These are phyloP conservation scores for Cheilosia grossa DNA, from an alignment of 2,888 invertebrate genomes.

Conservation along the genomic window DNA sequence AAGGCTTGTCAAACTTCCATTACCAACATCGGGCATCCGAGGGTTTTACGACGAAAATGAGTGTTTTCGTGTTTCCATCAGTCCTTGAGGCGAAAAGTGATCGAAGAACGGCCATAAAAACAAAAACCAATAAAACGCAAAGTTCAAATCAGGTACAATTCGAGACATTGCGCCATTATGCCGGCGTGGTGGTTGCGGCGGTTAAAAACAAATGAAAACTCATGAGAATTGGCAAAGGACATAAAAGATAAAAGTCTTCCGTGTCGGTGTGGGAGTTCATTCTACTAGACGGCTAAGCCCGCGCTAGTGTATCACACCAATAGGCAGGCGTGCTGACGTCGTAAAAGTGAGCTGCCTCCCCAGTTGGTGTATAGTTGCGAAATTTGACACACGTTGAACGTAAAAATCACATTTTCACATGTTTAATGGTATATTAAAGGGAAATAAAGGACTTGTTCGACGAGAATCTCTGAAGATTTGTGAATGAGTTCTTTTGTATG, in stretches of 20 bases:
- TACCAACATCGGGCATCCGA: slow-evolving; percentile 68
- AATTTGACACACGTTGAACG: slow-evolving; percentile 58
- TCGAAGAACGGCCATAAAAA: slow-evolving; percentile 66
- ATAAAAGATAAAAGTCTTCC: slow-evolving; percentile 57
- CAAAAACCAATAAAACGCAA: slow-evolving; percentile 70
- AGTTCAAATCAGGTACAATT: slow-evolving; percentile 73
- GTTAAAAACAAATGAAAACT: slow-evolving; percentile 71
- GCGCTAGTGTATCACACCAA: slow-evolving; percentile 27
- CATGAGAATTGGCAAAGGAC: slow-evolving; percentile 70
- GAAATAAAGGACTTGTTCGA: slow-evolving; percentile 22
- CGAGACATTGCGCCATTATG: not conserved
- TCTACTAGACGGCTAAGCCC: slow-evolving; percentile 4
- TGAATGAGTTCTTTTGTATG: not conserved
- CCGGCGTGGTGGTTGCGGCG: not conserved
- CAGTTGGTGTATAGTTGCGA: slow-evolving; percentile 44
- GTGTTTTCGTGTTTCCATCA: slow-evolving; percentile 74
- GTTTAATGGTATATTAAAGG: slow-evolving; percentile 64
- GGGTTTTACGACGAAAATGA: slow-evolving; percentile 68
- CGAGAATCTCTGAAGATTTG: not conserved
- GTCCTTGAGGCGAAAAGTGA: slow-evolving; percentile 58
- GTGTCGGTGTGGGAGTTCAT: slow-evolving; percentile 12
- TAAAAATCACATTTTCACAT: slow-evolving; percentile 63
- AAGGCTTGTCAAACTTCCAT: slow-evolving; percentile 75
- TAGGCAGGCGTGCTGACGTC: slow-evolving; percentile 56
- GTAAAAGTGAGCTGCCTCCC: slow-evolving; percentile 33